These are phyloP conservation scores for Sipha maydis DNA, from an alignment of 2,888 invertebrate genomes.

Conservation along the genomic window DNA sequence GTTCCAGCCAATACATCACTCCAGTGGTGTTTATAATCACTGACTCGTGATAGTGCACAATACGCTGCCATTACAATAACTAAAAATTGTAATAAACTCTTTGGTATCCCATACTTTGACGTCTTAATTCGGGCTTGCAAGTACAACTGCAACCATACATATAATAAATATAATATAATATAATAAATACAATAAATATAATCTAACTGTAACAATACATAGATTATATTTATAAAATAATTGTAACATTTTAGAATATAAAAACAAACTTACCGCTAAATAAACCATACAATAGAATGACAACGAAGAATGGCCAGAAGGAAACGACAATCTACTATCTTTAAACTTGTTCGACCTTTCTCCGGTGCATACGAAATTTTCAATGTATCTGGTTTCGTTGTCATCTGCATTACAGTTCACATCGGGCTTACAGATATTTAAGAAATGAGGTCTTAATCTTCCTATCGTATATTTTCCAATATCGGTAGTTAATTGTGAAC, in stretches of 20 bases:
- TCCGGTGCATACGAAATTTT: conserved; percentile 76
- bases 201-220: conserved; percentile 68
- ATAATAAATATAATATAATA: no score
- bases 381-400: conserved; percentile 77
- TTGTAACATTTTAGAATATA: neutral
- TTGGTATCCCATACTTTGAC: conserved; percentile 81
- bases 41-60: conserved; percentile 89
- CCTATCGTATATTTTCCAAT: conserved; percentile 94
- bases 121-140: conserved; percentile 86
- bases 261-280: conserved; percentile 77
- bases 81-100: conserved; percentile 85
- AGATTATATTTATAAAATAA: conserved; percentile 52
- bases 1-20: conserved; percentile 92
- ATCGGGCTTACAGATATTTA: conserved; percentile 85
- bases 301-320: conserved; percentile 92
- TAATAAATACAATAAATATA: no score
- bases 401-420: conserved; percentile 72
- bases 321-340: conserved; percentile 79
- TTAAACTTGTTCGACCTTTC: conserved; percentile 79
- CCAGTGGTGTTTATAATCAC: conserved; percentile 98
- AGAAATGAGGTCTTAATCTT: conserved; percentile 92
- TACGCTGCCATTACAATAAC: conserved; percentile 84
- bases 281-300: conserved; percentile 88
- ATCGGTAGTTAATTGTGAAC: conserved; percentile 88
- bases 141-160: conserved; percentile 76